Evolutionary conservation across 2,888 invertebrate genomes (phyloP).

Genomic region (Orthosia gracilis): DNA sequence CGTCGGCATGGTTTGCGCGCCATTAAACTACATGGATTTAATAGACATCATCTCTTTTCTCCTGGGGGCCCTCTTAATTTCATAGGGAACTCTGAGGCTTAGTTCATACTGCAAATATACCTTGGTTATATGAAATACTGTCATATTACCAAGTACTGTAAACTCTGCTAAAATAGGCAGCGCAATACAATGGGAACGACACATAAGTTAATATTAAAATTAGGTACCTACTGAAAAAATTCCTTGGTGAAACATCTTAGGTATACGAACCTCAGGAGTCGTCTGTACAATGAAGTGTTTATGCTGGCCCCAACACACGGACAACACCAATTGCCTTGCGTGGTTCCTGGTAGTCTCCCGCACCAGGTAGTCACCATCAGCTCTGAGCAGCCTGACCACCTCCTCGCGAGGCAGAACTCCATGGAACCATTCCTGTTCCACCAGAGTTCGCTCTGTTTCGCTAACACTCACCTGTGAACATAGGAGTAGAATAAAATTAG

Average conservation of each 20-base stretch:
- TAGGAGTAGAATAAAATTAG: constrained; percentile 20
- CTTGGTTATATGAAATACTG: too few relatives aligned
- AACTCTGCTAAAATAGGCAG: background rate
- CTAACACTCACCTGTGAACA: constrained; percentile 83
- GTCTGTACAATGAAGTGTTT: constrained; percentile 99
- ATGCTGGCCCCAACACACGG: constrained; percentile 98
- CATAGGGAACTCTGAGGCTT: too few relatives aligned
- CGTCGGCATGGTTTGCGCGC: too few relatives aligned
- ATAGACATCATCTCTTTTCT: too few relatives aligned
- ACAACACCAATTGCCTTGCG: constrained; percentile 97
- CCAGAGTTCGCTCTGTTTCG: constrained; percentile 93
- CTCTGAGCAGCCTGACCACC: constrained; percentile 97
- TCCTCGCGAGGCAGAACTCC: constrained; percentile 99
- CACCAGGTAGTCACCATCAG: constrained; percentile 98
- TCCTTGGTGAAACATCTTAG: background rate
- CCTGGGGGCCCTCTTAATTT: too few relatives aligned
- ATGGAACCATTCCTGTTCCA: constrained; percentile 99
- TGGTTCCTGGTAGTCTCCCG: constrained; percentile 98
- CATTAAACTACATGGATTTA: too few relatives aligned
- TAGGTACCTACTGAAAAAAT: background rate
- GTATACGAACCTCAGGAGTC: constrained; percentile 94
- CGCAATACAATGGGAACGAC: background rate
- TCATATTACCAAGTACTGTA: too few relatives aligned
- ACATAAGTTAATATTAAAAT: background rate
- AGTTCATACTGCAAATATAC: too few relatives aligned